phyloP scores from a whole-genome alignment of 35 echinoderm and acorn worm species.

The Heliocidaris erythrogramma region DNA sequence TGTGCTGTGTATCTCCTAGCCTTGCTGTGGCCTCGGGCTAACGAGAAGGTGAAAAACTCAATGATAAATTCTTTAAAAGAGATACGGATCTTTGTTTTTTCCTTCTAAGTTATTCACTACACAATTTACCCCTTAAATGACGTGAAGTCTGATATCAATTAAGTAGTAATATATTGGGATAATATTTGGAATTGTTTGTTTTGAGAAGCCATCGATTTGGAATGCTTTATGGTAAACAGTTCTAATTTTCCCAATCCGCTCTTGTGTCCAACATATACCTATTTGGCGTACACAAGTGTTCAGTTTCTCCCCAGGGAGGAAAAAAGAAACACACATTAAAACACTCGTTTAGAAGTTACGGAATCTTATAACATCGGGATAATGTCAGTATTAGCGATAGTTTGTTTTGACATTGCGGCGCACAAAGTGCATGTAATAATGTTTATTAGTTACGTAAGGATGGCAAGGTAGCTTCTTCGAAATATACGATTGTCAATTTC shows the following conservation, averaged over 20 bases:
- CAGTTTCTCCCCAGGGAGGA: too few relatives aligned
- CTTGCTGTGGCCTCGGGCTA: constrained; percentile 31
- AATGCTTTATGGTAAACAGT: background rate
- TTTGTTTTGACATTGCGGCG: too few relatives aligned
- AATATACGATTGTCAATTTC: too few relatives aligned
- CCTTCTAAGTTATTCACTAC: background rate
- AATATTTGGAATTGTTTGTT: background rate
- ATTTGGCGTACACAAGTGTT: too few relatives aligned
- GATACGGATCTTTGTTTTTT: background rate
- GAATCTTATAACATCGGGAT: too few relatives aligned
- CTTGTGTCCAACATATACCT: too few relatives aligned
- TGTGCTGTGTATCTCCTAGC: background rate
- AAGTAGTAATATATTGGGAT: background rate
- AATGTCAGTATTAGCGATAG: too few relatives aligned
- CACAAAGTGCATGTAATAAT: too few relatives aligned
- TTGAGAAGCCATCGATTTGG: background rate
- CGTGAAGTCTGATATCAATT: background rate
- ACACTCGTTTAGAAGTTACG: too few relatives aligned
- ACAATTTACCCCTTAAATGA: background rate
- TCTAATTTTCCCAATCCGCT: background rate
- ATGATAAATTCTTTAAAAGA: background rate
- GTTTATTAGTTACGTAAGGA: too few relatives aligned
- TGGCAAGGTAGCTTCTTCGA: too few relatives aligned
- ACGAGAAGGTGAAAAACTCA: constrained; percentile 24
- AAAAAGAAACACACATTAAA: too few relatives aligned